Evolutionary conservation across 2,888 invertebrate species (phyloP), one percentile per base, ranked within the genome.

Genomic region (Odontothrips loti): DNA sequence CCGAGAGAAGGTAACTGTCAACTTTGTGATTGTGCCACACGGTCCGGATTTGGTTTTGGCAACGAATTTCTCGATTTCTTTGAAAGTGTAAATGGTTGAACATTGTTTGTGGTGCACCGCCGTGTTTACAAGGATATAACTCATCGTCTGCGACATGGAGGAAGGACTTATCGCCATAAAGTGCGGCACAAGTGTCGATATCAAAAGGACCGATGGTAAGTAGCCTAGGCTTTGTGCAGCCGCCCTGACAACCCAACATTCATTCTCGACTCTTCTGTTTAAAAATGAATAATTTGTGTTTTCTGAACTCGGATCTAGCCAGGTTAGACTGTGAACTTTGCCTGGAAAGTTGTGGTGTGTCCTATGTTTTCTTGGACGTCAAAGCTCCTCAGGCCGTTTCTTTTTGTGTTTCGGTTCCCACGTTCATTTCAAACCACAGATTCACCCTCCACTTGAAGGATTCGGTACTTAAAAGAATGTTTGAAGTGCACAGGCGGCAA

Each of bases 151-250:
- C 68, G 23, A 23, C 68, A 75, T 75, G 68, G 68, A 75, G 68
- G 68, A 75, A 27, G 68, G 68, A 75, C 68, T 75, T 12, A 27
- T 75, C 27, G 68, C 68, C 68, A 27, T 75, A 75, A 27, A 75
- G 23, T 75, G 23, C 68, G 68, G 68, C 27, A 75, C 68, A 75
- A 75, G 68, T 75, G 68, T 75, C 23, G 27, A 75, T 27, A 75
- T 75, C 68, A 75, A 75, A 75, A 75, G 68, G 68, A 75, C 68
- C 68, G 68, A 75, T 75, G 68, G 68, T 75, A 27, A 75, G 68
- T 75, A 75, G 68, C 68, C 68, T 75, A 75, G 68, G 68, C 68
- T 75, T 27, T 23, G 68, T 75, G 68, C 68, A 12, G 68, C 68
- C 68, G 68, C 68, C 68, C 68, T 75, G 12, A 27, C 68, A 75